These are phyloP conservation scores for Xestia c-nigrum DNA, from an alignment of 2,888 invertebrate genomes.

Conservation along the genomic window DNA sequence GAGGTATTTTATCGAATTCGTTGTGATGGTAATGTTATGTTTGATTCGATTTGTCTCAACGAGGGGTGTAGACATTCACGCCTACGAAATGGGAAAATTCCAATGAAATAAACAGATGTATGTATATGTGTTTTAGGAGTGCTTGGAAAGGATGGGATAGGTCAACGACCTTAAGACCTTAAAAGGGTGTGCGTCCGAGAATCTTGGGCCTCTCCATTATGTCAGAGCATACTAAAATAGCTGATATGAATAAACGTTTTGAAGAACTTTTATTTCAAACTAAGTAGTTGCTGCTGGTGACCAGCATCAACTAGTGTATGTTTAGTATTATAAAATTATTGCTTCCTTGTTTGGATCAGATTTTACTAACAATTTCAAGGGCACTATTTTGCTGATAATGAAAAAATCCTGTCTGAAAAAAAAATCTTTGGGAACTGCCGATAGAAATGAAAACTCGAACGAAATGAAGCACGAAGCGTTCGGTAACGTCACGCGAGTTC, in stretches of 20 bases:
- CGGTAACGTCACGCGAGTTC: too few species aligned
- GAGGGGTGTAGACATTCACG: conserved; percentile 40
- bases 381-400: too few species aligned
- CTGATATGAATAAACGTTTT: conserved; percentile 10
- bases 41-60: conserved; percentile 59
- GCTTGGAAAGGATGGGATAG: conserved; percentile 10
- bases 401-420: too few species aligned
- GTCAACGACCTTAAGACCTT: conserved; percentile 15
- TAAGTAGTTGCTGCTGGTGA: neutral
- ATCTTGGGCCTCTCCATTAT: neutral
- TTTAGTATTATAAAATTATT: too few species aligned
- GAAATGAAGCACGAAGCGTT: too few species aligned
- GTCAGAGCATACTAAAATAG: neutral
- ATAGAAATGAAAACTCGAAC: too few species aligned
- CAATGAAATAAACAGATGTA: conserved; percentile 32
- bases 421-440: too few species aligned
- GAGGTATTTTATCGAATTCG: conserved; percentile 45
- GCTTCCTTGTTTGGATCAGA: too few species aligned
- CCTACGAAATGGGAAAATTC: conserved; percentile 44
- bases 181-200: conserved; percentile 8
- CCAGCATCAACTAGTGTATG: too few species aligned
- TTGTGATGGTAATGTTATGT: conserved; percentile 32
- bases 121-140: conserved; percentile 6
- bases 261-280: neutral
- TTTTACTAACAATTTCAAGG: too few species aligned